phyloP scores from a whole-genome alignment of 2,797 vertebrate species.

The Hyperoplus lanceolatus region DNA sequence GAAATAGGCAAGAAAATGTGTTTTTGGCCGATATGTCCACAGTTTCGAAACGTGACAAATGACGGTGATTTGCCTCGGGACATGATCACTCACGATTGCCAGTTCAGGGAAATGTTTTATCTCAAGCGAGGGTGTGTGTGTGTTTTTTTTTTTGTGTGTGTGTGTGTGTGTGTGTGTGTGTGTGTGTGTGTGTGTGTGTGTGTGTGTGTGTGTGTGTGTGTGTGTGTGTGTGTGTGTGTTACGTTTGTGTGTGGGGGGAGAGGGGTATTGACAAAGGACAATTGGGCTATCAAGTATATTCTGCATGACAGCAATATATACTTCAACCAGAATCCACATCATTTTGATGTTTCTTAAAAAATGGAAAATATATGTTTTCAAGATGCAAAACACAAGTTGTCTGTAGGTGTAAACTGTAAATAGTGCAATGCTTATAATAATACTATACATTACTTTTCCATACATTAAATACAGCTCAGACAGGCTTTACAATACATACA shows the following conservation, averaged over 20 bases:
- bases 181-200: no score
- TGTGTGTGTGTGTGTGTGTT: no score
- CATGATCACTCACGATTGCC: conserved; percentile 54
- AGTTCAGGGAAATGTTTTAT: conserved; percentile 36
- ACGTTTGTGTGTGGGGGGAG: neutral
- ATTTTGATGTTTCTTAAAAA: conserved; percentile 20
- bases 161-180: no score
- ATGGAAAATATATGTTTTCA: conserved; percentile 6
- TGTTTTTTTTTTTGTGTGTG: no score
- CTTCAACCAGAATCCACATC: conserved; percentile 24
- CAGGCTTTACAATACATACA: no score
- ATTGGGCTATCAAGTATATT: conserved; percentile 45
- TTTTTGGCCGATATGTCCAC: conserved; percentile 36
- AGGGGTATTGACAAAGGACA: conserved; percentile 40
- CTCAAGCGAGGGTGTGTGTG: conserved; percentile 3
- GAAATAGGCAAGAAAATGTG: conserved; percentile 44
- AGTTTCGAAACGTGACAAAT: conserved; percentile 45
- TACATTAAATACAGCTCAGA: no score
- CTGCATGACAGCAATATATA: conserved; percentile 27
- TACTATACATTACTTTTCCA: no score
- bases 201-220: no score
- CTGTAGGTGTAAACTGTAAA: no score
- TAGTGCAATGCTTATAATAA: no score
- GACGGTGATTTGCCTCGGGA: conserved; percentile 51
- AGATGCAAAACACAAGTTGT: neutral